Percentiles rank a stretch among this genome's conserved stretches.
Conservation (phyloP, 92 coral and sea anemone species). For the Epizoanthus ramosus region DNA sequence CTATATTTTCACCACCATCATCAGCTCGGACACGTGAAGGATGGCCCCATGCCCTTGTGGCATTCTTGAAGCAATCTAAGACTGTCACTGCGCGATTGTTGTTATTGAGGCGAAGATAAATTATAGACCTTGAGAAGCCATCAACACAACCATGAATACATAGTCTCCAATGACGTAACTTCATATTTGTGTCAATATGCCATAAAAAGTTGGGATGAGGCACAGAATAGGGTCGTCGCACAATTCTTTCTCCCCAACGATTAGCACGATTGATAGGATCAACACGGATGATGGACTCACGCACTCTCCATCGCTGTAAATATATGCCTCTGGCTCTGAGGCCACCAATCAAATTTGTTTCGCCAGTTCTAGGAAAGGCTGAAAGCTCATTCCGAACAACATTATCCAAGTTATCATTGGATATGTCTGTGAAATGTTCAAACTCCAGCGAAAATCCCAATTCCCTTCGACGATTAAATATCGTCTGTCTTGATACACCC, state of each 20-base stretch:
- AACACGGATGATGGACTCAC: constrained; percentile 50
- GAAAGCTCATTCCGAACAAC: constrained; percentile 25
- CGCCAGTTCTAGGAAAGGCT: constrained; percentile 61
- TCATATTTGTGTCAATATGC: constrained; percentile 61
- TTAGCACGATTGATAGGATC: constrained; percentile 59
- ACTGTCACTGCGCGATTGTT: constrained; percentile 66
- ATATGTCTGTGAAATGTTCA: constrained; percentile 31
- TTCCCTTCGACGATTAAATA: constrained; percentile 51
- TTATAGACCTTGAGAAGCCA: constrained; percentile 49
- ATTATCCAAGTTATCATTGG: constrained; percentile 41
- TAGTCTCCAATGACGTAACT: constrained; percentile 54
- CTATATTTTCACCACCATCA: constrained; percentile 55
- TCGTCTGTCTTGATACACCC: constrained; percentile 58
- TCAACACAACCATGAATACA: constrained; percentile 65
- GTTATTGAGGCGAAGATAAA: constrained; percentile 42
- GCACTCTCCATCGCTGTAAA: constrained; percentile 57
- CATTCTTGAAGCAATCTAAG: constrained; percentile 44
- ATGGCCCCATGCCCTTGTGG: constrained; percentile 44
- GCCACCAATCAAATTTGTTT: constrained; percentile 48
- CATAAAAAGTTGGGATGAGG: constrained; percentile 67
- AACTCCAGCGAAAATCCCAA: constrained; percentile 53
- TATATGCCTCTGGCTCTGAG: constrained; percentile 41
- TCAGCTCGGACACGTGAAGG: constrained; percentile 56
- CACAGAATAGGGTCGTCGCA: constrained; percentile 54
- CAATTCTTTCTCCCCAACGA: constrained; percentile 58